Evolutionary conservation across 2,888 invertebrate species (phyloP), one percentile per base, ranked within the genome.

Genomic region (Drosophila recens): DNA sequence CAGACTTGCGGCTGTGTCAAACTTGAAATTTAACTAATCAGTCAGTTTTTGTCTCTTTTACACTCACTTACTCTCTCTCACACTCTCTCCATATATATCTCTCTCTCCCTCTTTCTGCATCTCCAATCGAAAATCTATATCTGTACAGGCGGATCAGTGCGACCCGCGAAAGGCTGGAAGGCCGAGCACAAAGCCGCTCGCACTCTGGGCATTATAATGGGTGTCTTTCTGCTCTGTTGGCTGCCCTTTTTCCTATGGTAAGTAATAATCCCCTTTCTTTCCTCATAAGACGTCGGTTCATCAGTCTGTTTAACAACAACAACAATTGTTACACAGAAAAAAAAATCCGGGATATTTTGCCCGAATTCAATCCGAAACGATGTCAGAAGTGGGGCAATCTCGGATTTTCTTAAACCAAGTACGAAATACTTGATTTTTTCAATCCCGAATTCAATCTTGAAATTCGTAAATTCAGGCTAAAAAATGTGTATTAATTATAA

Each of bases 171-270:
- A 92, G 97, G 97, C 78, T 97, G 97, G 97, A 94, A 96, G 72
- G 97, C 97, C 8, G 97, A 97, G 90, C 97, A 97, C 93, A 97
- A 97, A 92, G 98, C 98, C 1, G 98, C 98, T 45, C 95, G 98
- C 90, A 99, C 98, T 53, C 94, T 98, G 45, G 98, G 98, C 80
- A 98, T 98, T 89, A 98, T 99, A 82, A 98, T 99, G 95, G 98
- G 98, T 40, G 98, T 97, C 33, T 98, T 98, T 93, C 94, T 98
- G 80, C 94, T 98, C 65, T 98, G 98, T 93, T 98, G 98, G 98
- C 94, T 98, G 85, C 98, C 98, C 57, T 98, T 98, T 95, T 98
- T 98, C 94, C 94, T 97, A 45, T 98, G 98, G 98, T 98, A 94
- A 66, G 74, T 65, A 48, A 15, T 30, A 58, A 45, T 34, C 33